A percentile compares a stretch with the other conserved stretches of the same genome.
phyloP scores from a whole-genome alignment of 2,888 invertebrate genomes.

The Drosophila merina region DNA sequence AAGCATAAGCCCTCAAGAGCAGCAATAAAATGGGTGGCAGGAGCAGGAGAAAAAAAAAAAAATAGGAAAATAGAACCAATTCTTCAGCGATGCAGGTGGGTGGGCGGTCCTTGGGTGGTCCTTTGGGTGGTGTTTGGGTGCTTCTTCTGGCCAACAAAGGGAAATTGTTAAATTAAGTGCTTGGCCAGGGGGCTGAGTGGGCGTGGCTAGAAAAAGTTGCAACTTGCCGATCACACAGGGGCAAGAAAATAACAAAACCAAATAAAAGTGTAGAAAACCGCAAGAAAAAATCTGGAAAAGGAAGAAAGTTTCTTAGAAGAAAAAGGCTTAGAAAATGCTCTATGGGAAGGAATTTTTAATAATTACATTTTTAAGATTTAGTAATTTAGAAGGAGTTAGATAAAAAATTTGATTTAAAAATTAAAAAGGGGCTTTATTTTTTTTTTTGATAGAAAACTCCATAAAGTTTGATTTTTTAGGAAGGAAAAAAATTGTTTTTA shows the following conservation, averaged over 20 bases:
- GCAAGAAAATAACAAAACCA: too few species aligned
- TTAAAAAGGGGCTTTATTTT: too few species aligned
- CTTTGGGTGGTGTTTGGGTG: slow-evolving; percentile 1
- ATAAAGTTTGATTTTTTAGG: too few species aligned
- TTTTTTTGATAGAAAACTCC: too few species aligned
- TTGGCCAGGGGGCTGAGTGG: slow-evolving; percentile 39
- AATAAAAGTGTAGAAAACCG: too few species aligned
- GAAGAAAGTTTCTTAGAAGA: not conserved
- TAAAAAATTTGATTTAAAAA: too few species aligned
- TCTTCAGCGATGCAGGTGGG: slow-evolving; percentile 5
- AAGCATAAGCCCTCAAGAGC: slow-evolving; percentile 42
- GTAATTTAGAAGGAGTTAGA: too few species aligned
- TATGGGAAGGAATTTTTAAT: too few species aligned
- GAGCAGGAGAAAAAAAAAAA: slow-evolving; percentile 6
- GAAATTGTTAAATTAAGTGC: slow-evolving; percentile 77
- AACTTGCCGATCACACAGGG: too few species aligned
- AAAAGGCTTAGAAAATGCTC: not conserved
- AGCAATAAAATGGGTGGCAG: slow-evolving; percentile 1
- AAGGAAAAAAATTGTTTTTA: too few species aligned
- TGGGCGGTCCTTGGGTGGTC: too few species aligned
- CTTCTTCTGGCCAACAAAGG: slow-evolving; percentile 52
- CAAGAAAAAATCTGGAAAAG: slow-evolving; percentile 8
- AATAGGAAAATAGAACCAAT: not conserved
- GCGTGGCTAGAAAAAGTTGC: slow-evolving; percentile 47
- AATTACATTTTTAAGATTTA: too few species aligned